phyloP scores from a whole-genome alignment of 2,797 vertebrate species.

The Cyprinella venusta region DNA sequence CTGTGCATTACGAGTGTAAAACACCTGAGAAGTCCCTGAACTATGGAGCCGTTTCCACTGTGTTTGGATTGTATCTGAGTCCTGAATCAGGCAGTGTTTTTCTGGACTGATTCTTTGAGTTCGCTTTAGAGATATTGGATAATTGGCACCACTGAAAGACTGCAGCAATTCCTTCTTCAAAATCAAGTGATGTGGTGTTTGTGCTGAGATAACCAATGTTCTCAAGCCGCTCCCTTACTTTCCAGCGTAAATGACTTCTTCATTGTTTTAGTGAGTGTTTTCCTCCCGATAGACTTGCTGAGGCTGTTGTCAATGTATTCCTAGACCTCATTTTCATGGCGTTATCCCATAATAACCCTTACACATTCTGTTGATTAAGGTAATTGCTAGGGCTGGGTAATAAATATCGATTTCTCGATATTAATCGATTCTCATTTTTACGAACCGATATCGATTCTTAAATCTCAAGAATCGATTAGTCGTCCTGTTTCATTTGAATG shows the following conservation, averaged over 20 bases:
- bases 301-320: conserved; percentile 41
- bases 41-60: background rate
- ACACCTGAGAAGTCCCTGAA: background rate
- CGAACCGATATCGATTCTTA: too few relatives aligned
- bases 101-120: conserved; percentile 7
- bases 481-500: too few relatives aligned
- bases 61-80: background rate
- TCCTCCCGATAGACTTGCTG: conserved; percentile 30
- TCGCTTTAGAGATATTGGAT: conserved; percentile 35
- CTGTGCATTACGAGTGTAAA: background rate
- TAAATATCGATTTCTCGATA: too few relatives aligned
- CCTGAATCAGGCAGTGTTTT: conserved; percentile 16
- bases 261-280: conserved; percentile 25
- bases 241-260: conserved; percentile 53
- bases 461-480: too few relatives aligned
- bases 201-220: conserved; percentile 40
- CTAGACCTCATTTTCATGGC: conserved; percentile 5
- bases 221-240: conserved; percentile 50
- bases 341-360: background rate
- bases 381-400: too few relatives aligned
- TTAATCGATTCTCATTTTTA: too few relatives aligned
- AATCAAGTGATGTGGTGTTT: conserved; percentile 42
- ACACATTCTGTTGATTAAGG: conserved; percentile 11
- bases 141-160: conserved; percentile 51
- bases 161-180: conserved; percentile 27